Evolutionary conservation across 64 coral and sea anemone species (phyloP), one percentile per base, ranked within the genome.

Genomic region (Montipora foliosa): DNA sequence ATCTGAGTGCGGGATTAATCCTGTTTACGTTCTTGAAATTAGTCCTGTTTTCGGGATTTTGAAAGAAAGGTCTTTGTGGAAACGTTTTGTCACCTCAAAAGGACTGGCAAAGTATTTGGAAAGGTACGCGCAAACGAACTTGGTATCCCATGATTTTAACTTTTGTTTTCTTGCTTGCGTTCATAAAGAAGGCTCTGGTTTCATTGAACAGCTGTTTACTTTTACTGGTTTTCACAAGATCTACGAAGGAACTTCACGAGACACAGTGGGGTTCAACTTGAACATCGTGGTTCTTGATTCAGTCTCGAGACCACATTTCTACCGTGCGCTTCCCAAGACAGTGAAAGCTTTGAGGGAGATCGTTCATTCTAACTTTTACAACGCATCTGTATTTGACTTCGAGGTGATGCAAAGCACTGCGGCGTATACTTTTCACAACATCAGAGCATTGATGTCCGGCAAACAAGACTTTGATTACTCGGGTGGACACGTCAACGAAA

Each of bases 201-300:
- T 72, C 75, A 88, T 93, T 11, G 87, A 93, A 58, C 83, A 93
- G 49, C 67, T 93, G 50, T 21, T 93, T 4, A 68, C 67, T 5
- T 88, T 88, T 75, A 75, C 84, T 16, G 24, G 75, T 11, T 17
- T 88, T 37, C 47, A 79, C 46, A 78, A 87, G 71, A 7, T 49
- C 8, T 10, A 16, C 9, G 58, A 44, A 19, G 19, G 45, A 20
- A 44, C 1, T 5, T 72, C 59, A 24, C 59, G 74, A 60, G 44
- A 94, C 17, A 58, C 78, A n/a, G 11, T 58, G 6, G 19, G 29
- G 16, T 87, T 95, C 14, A 95, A 95, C n/a, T 71, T 95, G 19
- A 95, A 95, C 77, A 75, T 95, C 70, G 11, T 95, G 44, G 62
- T 91, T 25, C 94, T 95, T 8, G 89, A 95, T 87, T 95, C 94